Evolutionary conservation across 2,113 vertebrate genomes (phyloP).

Genomic region (Penelope pileata): DNA sequence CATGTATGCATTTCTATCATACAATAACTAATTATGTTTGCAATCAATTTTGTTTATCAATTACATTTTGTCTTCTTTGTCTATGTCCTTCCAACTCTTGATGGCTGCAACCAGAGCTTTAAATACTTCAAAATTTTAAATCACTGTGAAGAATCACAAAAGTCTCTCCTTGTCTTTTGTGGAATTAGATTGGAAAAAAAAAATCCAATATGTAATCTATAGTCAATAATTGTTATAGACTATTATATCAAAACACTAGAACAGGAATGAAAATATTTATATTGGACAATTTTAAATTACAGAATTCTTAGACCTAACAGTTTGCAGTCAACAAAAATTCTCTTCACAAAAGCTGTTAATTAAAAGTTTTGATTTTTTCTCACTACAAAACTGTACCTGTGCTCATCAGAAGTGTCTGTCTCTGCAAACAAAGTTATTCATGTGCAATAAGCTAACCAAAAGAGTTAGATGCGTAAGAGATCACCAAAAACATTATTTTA

Average conservation of each 20-base stretch:
- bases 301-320: background rate
- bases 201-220: rapidly evolving
- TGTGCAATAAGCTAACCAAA: rapidly evolving
- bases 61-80: background rate
- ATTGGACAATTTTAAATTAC: background rate
- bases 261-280: background rate
- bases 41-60: background rate
- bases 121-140: background rate
- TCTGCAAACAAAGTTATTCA: background rate
- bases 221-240: background rate
- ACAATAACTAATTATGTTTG: background rate
- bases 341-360: background rate
- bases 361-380: background rate
- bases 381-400: rapidly evolving
- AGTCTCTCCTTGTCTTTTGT: background rate
- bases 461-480: background rate
- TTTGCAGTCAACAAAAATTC: background rate
- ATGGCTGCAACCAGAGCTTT: rapidly evolving
- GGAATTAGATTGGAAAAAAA: background rate
- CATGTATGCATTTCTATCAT: background rate
- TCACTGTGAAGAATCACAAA: background rate
- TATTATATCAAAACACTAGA: background rate
- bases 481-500: background rate
- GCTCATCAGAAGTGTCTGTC: background rate
- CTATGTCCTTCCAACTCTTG: background rate